These are phyloP conservation scores for Trichonephila inaurata DNA, from an alignment of 1,140 invertebrate species.

Conservation along the genomic window DNA sequence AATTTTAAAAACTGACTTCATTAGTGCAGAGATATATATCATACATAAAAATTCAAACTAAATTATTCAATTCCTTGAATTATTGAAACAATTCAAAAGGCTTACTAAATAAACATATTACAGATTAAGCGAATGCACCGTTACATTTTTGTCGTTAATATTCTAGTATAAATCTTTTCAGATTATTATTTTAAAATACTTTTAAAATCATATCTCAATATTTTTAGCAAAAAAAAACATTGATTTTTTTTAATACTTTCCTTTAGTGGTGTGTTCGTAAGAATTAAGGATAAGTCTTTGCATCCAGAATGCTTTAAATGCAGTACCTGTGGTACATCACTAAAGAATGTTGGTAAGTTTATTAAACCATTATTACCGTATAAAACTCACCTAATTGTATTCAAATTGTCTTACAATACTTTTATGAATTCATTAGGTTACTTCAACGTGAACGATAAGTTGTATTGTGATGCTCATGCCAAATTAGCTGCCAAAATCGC, in stretches of 20 bases:
- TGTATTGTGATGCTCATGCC: constrained; percentile 98
- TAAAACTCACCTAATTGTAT: background rate
- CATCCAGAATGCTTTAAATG: constrained; percentile 99
- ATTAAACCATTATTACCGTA: background rate
- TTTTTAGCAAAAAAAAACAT: too few relatives aligned
- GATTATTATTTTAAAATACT: too few relatives aligned
- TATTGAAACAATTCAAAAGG: too few relatives aligned
- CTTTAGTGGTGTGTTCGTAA: constrained; percentile 95
- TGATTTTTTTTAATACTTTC: background rate
- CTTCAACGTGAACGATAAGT: constrained; percentile 96
- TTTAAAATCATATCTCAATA: too few relatives aligned
- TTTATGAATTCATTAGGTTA: constrained; percentile 82
- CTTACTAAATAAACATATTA: too few relatives aligned
- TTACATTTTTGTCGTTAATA: too few relatives aligned
- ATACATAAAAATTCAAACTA: too few relatives aligned
- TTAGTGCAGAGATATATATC: too few relatives aligned
- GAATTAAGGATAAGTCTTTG: constrained; percentile 96
- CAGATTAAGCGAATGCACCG: too few relatives aligned
- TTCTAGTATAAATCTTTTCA: too few relatives aligned
- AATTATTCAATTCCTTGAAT: too few relatives aligned
- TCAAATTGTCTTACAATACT: background rate
- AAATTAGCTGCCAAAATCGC: constrained; percentile 89
- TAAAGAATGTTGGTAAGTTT: constrained; percentile 91
- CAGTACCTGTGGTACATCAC: constrained; percentile 94
- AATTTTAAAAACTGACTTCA: too few relatives aligned